These are phyloP conservation scores for Sisyra nigra DNA, from an alignment of 2,888 invertebrate species.

Conservation along the genomic window DNA sequence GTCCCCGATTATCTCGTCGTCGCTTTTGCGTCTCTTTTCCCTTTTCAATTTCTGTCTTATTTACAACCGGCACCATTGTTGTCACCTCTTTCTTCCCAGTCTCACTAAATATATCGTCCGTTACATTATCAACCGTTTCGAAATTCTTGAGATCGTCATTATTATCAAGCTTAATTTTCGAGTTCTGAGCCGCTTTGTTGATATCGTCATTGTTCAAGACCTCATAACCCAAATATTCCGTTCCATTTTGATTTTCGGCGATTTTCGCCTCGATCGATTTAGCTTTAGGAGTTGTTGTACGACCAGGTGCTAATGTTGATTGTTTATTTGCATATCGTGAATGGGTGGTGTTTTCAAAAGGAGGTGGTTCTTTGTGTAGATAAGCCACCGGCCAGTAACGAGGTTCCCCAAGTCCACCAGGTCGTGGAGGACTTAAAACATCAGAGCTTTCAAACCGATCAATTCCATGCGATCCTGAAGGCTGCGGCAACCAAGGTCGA, in stretches of 20 bases:
- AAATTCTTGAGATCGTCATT: not conserved
- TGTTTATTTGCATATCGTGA: not conserved
- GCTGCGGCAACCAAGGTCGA: constrained; percentile 26
- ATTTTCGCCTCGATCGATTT: not conserved
- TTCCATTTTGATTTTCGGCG: not conserved
- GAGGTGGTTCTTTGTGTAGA: constrained; percentile 63
- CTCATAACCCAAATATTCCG: not conserved
- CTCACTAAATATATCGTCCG: not conserved
- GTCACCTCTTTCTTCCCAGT: not conserved
- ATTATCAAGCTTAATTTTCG: not conserved
- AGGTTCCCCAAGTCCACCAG: constrained; percentile 30
- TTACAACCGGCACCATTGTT: not conserved
- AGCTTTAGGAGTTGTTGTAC: not conserved
- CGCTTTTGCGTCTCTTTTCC: not conserved
- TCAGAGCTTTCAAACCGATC: constrained; percentile 25
- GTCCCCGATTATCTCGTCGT: not conserved
- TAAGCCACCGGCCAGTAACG: constrained; percentile 66
- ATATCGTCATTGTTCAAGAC: not conserved
- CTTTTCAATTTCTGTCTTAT: not conserved
- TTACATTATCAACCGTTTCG: constrained; percentile 4
- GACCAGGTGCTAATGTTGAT: not conserved
- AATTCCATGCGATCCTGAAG: constrained; percentile 23
- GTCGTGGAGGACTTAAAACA: constrained; percentile 30
- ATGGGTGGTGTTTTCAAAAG: constrained; percentile 33
- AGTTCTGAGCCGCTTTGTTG: not conserved